Percentiles rank a stretch among this genome's conserved stretches.
Evolutionary conservation across 1,140 invertebrate species (phyloP).

Genomic region (Heterodera carotae): DNA sequence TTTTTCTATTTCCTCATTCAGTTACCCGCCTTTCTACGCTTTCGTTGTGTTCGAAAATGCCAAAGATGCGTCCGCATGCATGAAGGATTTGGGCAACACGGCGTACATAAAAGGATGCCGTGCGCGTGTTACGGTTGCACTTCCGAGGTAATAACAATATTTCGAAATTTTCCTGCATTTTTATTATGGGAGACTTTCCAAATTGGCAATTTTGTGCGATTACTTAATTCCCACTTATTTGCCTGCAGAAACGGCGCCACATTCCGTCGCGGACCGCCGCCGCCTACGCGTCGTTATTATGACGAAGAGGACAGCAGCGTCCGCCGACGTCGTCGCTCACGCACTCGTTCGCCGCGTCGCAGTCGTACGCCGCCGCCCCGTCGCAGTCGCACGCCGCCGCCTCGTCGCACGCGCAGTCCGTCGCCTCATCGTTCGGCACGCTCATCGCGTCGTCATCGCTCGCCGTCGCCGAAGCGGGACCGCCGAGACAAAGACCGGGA

Average conservation of each 20-base stretch:
- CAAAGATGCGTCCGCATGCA: conserved; percentile 10
- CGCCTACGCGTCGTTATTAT: conserved; percentile 26
- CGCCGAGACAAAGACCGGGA: not conserved
- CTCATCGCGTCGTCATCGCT: conserved; percentile 22
- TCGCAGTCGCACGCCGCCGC: conserved; percentile 30
- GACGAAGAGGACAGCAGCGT: conserved; percentile 18
- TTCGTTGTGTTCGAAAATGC: conserved; percentile 37
- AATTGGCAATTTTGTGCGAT: too few relatives aligned
- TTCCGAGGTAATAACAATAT: conserved; percentile 36
- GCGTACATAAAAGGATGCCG: conserved; percentile 34
- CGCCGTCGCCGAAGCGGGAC: conserved; percentile 11
- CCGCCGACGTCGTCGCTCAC: conserved; percentile 20
- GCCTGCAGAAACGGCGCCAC: conserved; percentile 17
- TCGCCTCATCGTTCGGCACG: conserved; percentile 15
- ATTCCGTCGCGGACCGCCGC: conserved; percentile 18
- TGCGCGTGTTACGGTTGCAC: conserved; percentile 39
- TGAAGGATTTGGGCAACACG: conserved; percentile 31
- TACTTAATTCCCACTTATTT: not conserved
- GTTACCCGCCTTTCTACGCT: conserved; percentile 43
- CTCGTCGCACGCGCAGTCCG: conserved; percentile 4
- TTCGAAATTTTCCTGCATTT: too few relatives aligned
- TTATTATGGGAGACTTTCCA: conserved; percentile 2
- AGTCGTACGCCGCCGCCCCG: conserved; percentile 12
- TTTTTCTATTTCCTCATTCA: not conserved
- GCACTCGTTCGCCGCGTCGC: conserved; percentile 17